Base-by-base conservation (phyloP, 2,113 vertebrate genomes). In the Accipiter virgatus region DNA sequence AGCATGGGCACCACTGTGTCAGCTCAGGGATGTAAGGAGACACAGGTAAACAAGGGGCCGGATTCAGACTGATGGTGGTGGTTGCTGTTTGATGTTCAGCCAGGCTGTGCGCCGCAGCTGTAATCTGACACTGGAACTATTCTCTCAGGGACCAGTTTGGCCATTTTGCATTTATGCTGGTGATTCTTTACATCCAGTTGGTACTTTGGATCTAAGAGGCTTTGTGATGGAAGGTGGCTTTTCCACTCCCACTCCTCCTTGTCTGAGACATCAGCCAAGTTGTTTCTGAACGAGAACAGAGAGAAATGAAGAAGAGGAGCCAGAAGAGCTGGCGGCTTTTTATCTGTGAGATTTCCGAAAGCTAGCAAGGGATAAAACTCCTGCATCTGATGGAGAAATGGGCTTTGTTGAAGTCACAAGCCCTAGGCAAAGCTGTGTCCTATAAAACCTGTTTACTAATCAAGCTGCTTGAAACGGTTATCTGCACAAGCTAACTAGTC, bases 401-500 rank as follows among this genome's bases (percentile, higher is more conserved):
- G 55, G 87, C 78, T 78, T 55, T 43, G 80, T 26, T 55, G 92
- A 29, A 95, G 87, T 78, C 93, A 62, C 73, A 15, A 81, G 90
- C 95, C 84, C 42, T 9, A 70, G 92, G 94, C 90, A 90, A 62
- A 75, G 61, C 72, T 78, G 65, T 87, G 84, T 32, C 87, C 94
- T 94, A 58, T 3, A 86, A 95, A 96, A 91, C 59, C 53, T 16
- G 4, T 29, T 73, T 56, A 22, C 32, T 38, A 5, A 25, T 29
- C 48, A 25, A 22, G 61, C 91, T 90, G 66, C 74, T 88, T 47
- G 50, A 26, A 73, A 12, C 2, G 23, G 50, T 16, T 42, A 50
- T 40, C 56, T 77, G 47, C 47, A 11, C 19, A 42, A 50, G 66
- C 59, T 70, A 48, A 36, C 52, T 43, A 48, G 67, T 36, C 83